Conservation (phyloP, 2,888 invertebrate species). For the Mesodorylaimus sp. region DNA sequence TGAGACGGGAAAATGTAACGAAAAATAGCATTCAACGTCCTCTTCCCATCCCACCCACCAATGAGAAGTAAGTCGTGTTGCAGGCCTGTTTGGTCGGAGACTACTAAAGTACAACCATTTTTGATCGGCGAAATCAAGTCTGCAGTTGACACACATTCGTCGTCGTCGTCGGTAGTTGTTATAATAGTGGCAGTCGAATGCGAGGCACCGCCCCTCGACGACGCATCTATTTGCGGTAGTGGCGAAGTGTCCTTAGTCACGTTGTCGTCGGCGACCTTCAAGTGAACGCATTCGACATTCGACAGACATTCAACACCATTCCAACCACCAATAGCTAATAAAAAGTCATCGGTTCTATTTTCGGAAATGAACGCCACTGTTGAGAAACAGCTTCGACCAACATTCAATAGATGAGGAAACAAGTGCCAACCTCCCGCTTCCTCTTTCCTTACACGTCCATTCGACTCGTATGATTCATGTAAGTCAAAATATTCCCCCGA, state of each 20-base stretch:
- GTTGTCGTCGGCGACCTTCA: background rate
- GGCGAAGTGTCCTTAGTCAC: background rate
- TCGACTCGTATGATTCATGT: background rate
- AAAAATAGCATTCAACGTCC: too few relatives aligned
- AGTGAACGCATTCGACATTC: background rate
- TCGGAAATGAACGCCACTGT: background rate
- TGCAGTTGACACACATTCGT: background rate
- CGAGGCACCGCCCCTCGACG: too few relatives aligned
- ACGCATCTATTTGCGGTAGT: too few relatives aligned
- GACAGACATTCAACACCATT: background rate
- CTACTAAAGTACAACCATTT: background rate
- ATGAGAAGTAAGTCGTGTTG: too few relatives aligned
- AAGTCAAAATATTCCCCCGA: background rate
- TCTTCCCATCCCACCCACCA: too few relatives aligned
- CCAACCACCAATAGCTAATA: background rate
- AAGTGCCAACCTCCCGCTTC: too few relatives aligned
- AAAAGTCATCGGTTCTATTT: background rate
- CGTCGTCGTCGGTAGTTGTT: background rate
- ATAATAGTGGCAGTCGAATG: too few relatives aligned
- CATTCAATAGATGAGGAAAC: background rate
- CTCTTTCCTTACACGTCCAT: too few relatives aligned
- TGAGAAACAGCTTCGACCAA: constrained; percentile 1
- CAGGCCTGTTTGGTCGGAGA: too few relatives aligned
- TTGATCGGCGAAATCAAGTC: background rate
- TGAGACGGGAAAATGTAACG: too few relatives aligned